Conservation (phyloP, 2,797 vertebrate genomes). For the Synaphobranchus kaupii region DNA sequence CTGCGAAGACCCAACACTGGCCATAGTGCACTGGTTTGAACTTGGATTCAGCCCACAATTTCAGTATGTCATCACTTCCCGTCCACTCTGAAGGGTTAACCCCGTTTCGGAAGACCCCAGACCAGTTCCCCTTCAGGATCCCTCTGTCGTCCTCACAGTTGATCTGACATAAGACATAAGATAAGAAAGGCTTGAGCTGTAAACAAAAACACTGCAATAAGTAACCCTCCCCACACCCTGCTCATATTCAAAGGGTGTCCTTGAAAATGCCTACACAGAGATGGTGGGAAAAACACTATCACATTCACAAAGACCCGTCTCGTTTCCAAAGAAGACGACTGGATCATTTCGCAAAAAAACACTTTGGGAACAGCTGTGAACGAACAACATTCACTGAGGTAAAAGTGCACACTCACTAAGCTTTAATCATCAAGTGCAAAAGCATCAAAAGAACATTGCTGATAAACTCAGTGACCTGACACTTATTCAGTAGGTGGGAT, state of each 20-base stretch:
- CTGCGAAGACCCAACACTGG: conserved; percentile 91
- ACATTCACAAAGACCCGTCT: not conserved
- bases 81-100: conserved; percentile 75
- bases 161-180: conserved; percentile 65
- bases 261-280: not conserved
- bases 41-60: conserved; percentile 67
- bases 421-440: too few relatives aligned
- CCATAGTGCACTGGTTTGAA: conserved; percentile 80
- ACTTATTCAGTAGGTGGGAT: too few relatives aligned
- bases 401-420: not conserved
- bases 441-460: not conserved
- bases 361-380: not conserved
- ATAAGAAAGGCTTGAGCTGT: not conserved
- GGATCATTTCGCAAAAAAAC: not conserved
- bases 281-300: not conserved
- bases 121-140: conserved; percentile 84
- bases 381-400: not conserved
- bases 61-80: conserved; percentile 80
- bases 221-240: not conserved
- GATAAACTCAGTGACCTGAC: not conserved
- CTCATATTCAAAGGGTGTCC: not conserved
- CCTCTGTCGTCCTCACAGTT: conserved; percentile 83
- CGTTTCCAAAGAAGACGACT: not conserved
- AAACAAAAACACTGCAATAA: not conserved
- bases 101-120: conserved; percentile 64